Percentiles rank a stretch among this genome's conserved stretches.
Evolutionary conservation across 2,113 vertebrate genomes (phyloP).

Genomic region (Gulo gulo): DNA sequence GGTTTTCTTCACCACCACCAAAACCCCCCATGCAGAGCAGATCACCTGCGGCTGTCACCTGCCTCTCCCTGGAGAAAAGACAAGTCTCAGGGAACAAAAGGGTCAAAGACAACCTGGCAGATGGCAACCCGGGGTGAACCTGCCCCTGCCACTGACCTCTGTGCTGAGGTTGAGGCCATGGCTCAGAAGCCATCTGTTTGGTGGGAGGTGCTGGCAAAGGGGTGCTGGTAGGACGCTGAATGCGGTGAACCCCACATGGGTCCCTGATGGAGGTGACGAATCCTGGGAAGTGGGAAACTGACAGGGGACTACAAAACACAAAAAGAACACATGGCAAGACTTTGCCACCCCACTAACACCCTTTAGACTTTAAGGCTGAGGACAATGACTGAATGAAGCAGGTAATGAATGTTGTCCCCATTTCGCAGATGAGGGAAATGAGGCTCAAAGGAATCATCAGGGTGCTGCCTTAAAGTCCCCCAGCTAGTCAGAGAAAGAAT

Average conservation of each 20-base stretch:
- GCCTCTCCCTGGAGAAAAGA: background rate
- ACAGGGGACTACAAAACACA: background rate
- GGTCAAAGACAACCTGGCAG: background rate
- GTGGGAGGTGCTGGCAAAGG: background rate
- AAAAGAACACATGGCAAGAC: background rate
- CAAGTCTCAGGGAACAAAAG: background rate
- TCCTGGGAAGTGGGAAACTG: background rate
- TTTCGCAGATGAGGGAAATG: background rate
- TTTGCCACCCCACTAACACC: background rate
- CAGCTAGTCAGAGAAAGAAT: background rate
- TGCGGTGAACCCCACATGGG: background rate
- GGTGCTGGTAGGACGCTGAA: background rate
- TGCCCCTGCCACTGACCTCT: background rate
- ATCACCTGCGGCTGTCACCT: background rate
- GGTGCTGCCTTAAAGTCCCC: background rate
- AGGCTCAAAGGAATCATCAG: background rate
- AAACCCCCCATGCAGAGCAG: background rate
- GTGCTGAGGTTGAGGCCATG: background rate
- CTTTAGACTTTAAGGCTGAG: background rate
- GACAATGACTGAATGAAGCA: background rate
- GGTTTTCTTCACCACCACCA: background rate
- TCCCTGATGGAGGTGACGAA: background rate
- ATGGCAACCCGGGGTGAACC: background rate
- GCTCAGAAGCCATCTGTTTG: background rate
- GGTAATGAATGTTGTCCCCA: background rate